phyloP scores from a whole-genome alignment of 2,888 invertebrate species.

The Cistogaster globosa region DNA sequence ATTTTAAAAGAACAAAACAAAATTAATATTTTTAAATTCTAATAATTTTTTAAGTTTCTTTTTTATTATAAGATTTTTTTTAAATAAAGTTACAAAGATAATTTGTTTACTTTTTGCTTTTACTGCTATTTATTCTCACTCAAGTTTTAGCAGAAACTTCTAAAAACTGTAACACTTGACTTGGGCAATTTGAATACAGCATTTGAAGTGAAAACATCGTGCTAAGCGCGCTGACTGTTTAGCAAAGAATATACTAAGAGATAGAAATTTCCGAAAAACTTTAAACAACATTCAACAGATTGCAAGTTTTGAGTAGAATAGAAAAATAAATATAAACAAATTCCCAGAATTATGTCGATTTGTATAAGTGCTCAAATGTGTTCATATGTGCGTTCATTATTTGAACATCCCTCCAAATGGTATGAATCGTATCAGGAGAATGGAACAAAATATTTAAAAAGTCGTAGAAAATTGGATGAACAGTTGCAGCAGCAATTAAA shows the following conservation, averaged over 20 bases:
- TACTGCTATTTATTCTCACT: background rate
- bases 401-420: slow-evolving; percentile 72
- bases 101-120: background rate
- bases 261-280: slow-evolving; percentile 18
- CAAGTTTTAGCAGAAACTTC: slow-evolving; percentile 43
- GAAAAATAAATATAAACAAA: slow-evolving; percentile 5
- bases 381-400: slow-evolving; percentile 68
- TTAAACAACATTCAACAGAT: background rate
- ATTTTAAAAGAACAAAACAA: background rate
- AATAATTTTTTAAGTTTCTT: background rate
- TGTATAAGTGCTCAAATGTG: slow-evolving; percentile 29
- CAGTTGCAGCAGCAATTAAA: slow-evolving; percentile 70
- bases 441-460: slow-evolving; percentile 77
- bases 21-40: background rate
- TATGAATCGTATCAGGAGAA: slow-evolving; percentile 75
- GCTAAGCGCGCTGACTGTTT: background rate
- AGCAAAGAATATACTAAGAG: background rate
- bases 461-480: slow-evolving; percentile 38
- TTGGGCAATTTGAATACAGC: background rate
- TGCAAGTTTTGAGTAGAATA: slow-evolving; percentile 32
- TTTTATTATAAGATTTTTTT: no score
- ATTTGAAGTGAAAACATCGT: slow-evolving; percentile 17
- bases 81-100: background rate
- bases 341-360: slow-evolving; percentile 58
- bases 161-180: slow-evolving; percentile 13